A percentile compares a stretch with the other conserved stretches of the same genome.
phyloP scores from a whole-genome alignment of 2,888 invertebrate species.

The Scelioninae gen. 1 region DNA sequence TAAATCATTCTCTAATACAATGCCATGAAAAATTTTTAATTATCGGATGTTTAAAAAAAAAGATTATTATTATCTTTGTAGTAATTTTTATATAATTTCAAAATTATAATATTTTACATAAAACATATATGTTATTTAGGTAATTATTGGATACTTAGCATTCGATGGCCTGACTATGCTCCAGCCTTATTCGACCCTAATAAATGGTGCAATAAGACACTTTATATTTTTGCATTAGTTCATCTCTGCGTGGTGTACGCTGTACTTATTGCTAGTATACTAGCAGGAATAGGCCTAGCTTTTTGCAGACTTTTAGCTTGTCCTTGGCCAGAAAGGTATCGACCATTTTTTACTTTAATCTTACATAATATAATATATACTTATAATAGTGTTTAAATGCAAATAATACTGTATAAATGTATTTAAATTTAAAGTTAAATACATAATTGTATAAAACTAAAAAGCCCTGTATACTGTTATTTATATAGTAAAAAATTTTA shows the following conservation, averaged over 20 bases:
- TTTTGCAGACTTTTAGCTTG: conserved; percentile 90
- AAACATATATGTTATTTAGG: conserved; percentile 72
- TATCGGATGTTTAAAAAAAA: too few species aligned
- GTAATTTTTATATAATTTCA: background rate
- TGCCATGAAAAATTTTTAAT: too few species aligned
- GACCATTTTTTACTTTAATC: too few species aligned
- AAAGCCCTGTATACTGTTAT: too few species aligned
- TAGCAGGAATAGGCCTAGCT: conserved; percentile 87
- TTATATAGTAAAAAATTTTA: too few species aligned
- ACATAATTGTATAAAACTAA: too few species aligned
- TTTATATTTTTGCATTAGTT: conserved; percentile 91
- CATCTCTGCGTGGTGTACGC: conserved; percentile 90
- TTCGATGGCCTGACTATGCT: conserved; percentile 91
- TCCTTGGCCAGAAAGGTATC: conserved; percentile 87
- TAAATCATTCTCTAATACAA: too few species aligned
- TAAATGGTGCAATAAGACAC: conserved; percentile 91
- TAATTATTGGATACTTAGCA: conserved; percentile 91
- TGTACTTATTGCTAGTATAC: conserved; percentile 86
- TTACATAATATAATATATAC: too few species aligned
- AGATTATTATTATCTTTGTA: background rate
- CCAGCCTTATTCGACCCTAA: conserved; percentile 90
- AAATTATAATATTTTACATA: background rate
- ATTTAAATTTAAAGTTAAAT: too few species aligned
- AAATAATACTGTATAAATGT: too few species aligned
- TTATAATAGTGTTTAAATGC: too few species aligned